A percentile compares a stretch with the other conserved stretches of the same genome.
These are phyloP conservation scores for Ichneumoninae sp. DNA, from an alignment of 2,888 invertebrate genomes.

Conservation along the genomic window DNA sequence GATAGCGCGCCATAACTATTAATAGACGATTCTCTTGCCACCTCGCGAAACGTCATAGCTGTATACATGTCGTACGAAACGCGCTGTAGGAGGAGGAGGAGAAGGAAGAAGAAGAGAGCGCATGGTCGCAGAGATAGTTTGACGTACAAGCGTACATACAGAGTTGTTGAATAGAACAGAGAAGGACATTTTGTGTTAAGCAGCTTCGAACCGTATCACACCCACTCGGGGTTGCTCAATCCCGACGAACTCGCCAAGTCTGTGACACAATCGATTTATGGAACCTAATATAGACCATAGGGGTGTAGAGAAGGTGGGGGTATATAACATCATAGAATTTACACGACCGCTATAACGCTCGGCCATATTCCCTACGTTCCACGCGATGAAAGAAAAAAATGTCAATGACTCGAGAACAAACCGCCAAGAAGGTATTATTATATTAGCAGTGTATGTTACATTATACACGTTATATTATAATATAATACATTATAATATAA, in stretches of 20 bases:
- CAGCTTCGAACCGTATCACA: background rate
- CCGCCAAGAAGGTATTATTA: background rate
- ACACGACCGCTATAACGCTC: constrained; percentile 11
- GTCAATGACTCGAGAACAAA: background rate
- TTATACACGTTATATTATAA: background rate
- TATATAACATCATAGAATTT: constrained; percentile 2
- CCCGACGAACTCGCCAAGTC: constrained; percentile 43
- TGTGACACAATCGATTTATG: constrained; percentile 63
- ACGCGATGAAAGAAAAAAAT: background rate
- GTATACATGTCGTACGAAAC: background rate
- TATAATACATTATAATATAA: too few species aligned
- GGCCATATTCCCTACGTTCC: background rate
- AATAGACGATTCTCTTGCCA: background rate
- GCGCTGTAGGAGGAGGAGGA: background rate
- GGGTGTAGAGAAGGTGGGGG: background rate
- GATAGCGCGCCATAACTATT: background rate
- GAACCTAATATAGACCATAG: constrained; percentile 60
- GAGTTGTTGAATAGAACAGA: background rate
- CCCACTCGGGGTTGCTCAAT: constrained; percentile 54
- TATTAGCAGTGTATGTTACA: background rate
- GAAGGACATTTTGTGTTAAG: constrained; percentile 15
- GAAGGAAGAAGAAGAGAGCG: background rate
- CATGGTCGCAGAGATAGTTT: background rate
- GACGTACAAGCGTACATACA: background rate
- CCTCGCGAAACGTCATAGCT: constrained; percentile 5